Evolutionary conservation across 2,797 vertebrate genomes (phyloP).

Genomic region (Falco rusticolus): DNA sequence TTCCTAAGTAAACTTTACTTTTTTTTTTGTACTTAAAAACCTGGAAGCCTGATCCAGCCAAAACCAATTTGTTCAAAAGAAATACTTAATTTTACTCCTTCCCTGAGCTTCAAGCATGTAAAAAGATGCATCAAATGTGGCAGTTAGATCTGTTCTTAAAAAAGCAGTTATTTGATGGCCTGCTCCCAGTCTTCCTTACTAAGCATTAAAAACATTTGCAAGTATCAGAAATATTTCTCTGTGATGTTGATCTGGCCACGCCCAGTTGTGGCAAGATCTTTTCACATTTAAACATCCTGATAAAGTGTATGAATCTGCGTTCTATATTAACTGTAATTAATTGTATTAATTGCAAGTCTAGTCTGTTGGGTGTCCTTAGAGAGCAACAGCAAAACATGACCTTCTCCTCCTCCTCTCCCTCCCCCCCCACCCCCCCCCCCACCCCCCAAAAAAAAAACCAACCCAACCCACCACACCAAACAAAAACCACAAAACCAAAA

Average conservation of each 20-base stretch:
- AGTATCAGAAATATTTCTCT: not conserved
- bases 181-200: not conserved
- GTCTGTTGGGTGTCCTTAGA: not conserved
- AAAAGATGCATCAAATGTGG: not conserved
- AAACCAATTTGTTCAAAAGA: not conserved
- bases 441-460: not conserved
- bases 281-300: not conserved
- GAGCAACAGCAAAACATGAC: not conserved
- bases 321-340: not conserved
- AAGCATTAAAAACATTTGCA: not conserved
- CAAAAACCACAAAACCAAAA: no score
- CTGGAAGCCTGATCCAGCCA: not conserved
- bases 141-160: not conserved
- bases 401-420: no score
- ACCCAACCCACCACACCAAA: no score
- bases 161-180: not conserved
- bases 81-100: not conserved
- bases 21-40: not conserved
- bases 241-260: fast-evolving
- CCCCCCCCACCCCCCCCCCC: no score
- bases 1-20: not conserved
- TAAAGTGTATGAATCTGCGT: not conserved
- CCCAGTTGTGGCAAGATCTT: not conserved
- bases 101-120: not conserved
- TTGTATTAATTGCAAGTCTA: not conserved